Conservation (phyloP, 2,888 invertebrate species). For the Noctua comes region DNA sequence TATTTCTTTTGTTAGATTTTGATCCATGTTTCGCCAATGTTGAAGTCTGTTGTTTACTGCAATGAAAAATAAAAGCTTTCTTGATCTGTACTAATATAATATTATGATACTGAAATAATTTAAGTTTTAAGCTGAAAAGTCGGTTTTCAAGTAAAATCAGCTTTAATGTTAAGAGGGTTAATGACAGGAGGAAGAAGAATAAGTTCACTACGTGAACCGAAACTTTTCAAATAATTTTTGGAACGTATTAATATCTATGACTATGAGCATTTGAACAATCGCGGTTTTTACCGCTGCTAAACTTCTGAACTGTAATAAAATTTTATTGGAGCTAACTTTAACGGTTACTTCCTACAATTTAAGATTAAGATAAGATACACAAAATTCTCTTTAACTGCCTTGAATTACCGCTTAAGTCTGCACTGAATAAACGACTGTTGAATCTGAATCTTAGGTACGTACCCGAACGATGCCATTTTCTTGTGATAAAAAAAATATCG, state of each 20-base stretch:
- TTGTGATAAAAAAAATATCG: not conserved
- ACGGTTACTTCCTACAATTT: conserved; percentile 56
- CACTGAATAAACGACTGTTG: conserved; percentile 19
- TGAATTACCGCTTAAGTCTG: conserved; percentile 62
- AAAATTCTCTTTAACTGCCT: conserved; percentile 65
- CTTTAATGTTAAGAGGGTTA: not conserved
- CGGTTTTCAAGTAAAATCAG: not conserved
- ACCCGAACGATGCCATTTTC: not conserved
- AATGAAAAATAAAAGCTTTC: not conserved
- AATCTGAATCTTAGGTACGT: not conserved
- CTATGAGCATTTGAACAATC: conserved; percentile 53
- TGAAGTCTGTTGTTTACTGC: not conserved
- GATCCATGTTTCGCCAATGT: not conserved
- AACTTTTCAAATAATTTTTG: conserved; percentile 53
- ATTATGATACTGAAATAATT: not conserved
- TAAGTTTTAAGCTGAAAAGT: not conserved
- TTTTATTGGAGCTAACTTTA: conserved; percentile 53
- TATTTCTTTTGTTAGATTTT: not conserved
- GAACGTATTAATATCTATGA: conserved; percentile 54
- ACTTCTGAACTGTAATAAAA: conserved; percentile 61
- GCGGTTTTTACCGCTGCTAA: conserved; percentile 58
- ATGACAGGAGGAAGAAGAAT: conserved; percentile 1
- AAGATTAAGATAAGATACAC: conserved; percentile 66
- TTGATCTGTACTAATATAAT: not conserved
- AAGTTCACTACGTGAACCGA: conserved; percentile 1